phyloP scores from a whole-genome alignment of 2,797 vertebrate species.

The Cuculus canorus region DNA sequence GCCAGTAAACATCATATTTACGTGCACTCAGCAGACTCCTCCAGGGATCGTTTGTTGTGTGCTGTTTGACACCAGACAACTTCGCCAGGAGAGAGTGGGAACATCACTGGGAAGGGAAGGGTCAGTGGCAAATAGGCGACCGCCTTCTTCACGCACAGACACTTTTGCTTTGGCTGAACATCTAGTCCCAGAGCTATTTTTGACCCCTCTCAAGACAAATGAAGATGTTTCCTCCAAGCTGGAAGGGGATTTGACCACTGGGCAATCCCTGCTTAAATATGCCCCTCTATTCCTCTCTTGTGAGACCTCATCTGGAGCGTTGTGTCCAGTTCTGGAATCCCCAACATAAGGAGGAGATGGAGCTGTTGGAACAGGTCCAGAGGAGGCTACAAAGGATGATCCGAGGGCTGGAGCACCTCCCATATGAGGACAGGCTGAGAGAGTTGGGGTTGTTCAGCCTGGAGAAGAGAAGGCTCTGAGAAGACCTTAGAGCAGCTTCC shows the following conservation, averaged over 20 bases:
- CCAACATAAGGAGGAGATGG: no score
- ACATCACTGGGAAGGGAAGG: not conserved
- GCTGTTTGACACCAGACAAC: not conserved
- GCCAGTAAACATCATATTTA: not conserved
- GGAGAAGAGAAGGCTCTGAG: no score
- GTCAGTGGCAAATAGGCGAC: not conserved
- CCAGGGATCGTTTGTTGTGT: rapidly evolving
- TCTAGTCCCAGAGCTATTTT: not conserved
- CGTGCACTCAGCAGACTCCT: not conserved
- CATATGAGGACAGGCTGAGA: no score
- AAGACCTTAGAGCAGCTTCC: no score
- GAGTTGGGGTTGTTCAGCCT: no score
- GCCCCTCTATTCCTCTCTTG: no score
- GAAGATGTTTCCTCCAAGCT: not conserved
- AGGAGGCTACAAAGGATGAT: no score
- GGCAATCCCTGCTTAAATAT: not conserved
- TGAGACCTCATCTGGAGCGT: no score
- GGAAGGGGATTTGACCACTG: not conserved
- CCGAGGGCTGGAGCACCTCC: no score
- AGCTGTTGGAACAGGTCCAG: no score
- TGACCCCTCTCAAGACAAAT: not conserved
- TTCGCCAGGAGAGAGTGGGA: not conserved
- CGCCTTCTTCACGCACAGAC: rapidly evolving
- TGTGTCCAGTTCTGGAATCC: no score
- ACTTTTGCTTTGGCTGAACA: not conserved